These are phyloP conservation scores for Otus scops DNA, from an alignment of 2,797 vertebrate species.

Conservation along the genomic window DNA sequence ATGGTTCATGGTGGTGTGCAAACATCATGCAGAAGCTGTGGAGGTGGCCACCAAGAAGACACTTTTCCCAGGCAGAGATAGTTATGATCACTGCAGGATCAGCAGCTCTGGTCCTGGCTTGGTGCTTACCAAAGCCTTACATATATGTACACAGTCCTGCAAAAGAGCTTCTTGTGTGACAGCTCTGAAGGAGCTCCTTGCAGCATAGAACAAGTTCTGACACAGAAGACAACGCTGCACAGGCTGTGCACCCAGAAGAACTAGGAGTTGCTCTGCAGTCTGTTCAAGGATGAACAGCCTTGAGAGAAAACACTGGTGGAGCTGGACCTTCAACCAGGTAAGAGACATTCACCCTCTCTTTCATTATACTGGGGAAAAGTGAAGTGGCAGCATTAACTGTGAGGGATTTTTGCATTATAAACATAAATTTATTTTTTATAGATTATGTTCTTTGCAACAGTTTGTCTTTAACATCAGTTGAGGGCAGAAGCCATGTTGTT, in stretches of 20 bases:
- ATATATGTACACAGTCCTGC: neutral
- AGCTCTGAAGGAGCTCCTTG: neutral
- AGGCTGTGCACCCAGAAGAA: neutral
- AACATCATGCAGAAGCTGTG: neutral
- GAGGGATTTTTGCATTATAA: neutral
- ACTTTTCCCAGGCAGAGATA: neutral
- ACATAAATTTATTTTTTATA: neutral
- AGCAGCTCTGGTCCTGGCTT: neutral
- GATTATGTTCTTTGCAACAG: neutral
- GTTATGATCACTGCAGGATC: neutral
- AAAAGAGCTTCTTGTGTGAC: neutral
- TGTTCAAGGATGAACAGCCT: neutral
- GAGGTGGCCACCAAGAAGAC: neutral
- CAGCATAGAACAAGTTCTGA: neutral
- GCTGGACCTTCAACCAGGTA: neutral
- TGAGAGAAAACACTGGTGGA: neutral
- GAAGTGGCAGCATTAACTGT: neutral
- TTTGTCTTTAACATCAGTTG: neutral
- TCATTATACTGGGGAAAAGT: neutral
- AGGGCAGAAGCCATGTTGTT: neutral
- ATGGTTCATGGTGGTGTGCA: neutral
- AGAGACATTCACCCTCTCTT: neutral
- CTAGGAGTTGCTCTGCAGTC: neutral
- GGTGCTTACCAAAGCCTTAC: neutral
- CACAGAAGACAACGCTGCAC: neutral